These are phyloP conservation scores for Zoanthus sociatus DNA, from an alignment of 92 coral and sea anemone genomes.

Conservation along the genomic window DNA sequence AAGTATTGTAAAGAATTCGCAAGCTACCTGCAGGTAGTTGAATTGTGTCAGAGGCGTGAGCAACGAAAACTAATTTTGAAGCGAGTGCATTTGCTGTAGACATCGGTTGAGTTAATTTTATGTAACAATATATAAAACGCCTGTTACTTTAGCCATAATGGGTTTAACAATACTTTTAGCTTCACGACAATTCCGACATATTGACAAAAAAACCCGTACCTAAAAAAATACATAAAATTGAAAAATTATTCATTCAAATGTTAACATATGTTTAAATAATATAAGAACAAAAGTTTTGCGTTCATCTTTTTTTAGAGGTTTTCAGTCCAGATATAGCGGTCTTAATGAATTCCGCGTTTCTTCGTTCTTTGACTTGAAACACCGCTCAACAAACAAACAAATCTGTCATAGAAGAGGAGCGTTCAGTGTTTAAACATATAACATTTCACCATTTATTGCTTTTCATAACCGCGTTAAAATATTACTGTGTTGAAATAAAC, in stretches of 20 bases:
- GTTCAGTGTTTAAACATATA: constrained; percentile 47
- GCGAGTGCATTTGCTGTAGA: not conserved
- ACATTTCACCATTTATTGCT: constrained; percentile 27
- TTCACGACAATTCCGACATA: constrained; percentile 7
- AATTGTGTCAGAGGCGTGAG: constrained; percentile 1
- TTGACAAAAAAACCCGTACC: not conserved
- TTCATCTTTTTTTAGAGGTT: not conserved
- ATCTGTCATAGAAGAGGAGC: constrained; percentile 29
- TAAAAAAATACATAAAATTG: not conserved
- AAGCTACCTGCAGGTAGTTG: constrained; percentile 13
- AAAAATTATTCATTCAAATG: not conserved
- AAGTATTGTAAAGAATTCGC: not conserved
- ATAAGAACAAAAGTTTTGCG: not conserved
- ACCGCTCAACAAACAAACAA: constrained; percentile 9
- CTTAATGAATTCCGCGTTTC: not conserved
- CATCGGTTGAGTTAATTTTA: not conserved
- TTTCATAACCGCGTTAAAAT: not conserved
- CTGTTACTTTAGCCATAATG: not conserved
- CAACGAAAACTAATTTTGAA: constrained; percentile 9
- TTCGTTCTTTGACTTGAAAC: not conserved
- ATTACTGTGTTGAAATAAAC: constrained; percentile 13
- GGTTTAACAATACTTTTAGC: not conserved
- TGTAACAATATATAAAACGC: not conserved
- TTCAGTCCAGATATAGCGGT: not conserved
- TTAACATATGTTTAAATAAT: not conserved